These are phyloP conservation scores for Acropora yongei DNA, from an alignment of 64 coral and sea anemone genomes.

Conservation along the genomic window DNA sequence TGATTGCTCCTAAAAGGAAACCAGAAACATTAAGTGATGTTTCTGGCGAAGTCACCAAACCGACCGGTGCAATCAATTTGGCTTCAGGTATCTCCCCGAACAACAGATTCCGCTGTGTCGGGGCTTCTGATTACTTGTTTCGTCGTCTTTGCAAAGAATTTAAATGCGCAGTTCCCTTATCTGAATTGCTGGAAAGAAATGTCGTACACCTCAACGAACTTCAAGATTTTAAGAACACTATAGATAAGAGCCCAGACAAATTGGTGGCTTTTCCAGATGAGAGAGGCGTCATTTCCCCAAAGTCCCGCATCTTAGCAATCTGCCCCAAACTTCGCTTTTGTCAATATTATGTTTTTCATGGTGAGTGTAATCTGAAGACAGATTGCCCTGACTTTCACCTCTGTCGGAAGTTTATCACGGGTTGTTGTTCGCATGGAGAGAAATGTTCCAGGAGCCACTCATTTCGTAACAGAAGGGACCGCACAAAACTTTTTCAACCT, in stretches of 20 bases:
- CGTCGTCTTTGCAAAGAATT: conserved; percentile 44
- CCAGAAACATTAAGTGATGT: neutral
- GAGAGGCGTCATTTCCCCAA: conserved; percentile 33
- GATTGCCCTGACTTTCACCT: conserved; percentile 69
- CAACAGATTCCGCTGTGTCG: neutral
- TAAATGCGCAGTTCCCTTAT: conserved; percentile 32
- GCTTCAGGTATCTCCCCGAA: neutral
- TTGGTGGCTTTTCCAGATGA: conserved; percentile 54
- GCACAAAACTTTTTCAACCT: neutral
- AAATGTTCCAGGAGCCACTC: conserved; percentile 51
- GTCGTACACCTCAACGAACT: conserved; percentile 48
- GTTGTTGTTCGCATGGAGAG: neutral
- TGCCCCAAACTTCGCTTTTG: conserved; percentile 59
- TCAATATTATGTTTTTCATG: conserved; percentile 5
- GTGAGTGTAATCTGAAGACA: conserved; percentile 15
- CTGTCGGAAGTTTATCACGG: conserved; percentile 52
- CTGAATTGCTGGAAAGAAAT: neutral
- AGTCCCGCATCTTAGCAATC: conserved; percentile 23
- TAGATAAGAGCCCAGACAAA: conserved; percentile 20
- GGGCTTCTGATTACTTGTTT: conserved; percentile 19
- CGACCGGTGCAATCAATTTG: neutral
- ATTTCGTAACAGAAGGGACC: conserved; percentile 56
- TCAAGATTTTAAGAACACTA: conserved; percentile 19
- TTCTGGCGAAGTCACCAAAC: neutral
- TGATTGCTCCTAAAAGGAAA: neutral